Evolutionary conservation across 2,888 invertebrate genomes (phyloP).

Genomic region (Brachyptera risi): DNA sequence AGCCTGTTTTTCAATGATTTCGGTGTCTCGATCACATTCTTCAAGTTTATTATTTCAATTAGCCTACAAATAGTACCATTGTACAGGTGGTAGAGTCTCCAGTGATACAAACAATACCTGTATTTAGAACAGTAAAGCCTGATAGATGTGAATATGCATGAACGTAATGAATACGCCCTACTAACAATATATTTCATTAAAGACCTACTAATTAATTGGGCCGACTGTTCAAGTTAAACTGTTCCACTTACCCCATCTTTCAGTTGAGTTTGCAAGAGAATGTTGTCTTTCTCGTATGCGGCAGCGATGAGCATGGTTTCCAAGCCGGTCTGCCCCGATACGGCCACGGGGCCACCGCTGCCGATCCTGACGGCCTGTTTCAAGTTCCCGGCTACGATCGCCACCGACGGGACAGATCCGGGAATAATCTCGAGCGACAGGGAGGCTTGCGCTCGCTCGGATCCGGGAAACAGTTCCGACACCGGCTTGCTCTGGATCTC

Average conservation of each 20-base stretch:
- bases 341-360: background rate
- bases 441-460: conserved; percentile 40
- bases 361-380: conserved; percentile 1
- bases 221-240: too few species aligned
- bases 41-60: too few species aligned
- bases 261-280: conserved; percentile 45
- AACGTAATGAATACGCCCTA: too few species aligned
- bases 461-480: conserved; percentile 25
- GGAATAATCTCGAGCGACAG: conserved; percentile 40
- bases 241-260: conserved; percentile 46
- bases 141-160: too few species aligned
- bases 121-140: too few species aligned
- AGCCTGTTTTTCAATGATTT: too few species aligned
- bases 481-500: conserved; percentile 41
- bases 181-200: too few species aligned
- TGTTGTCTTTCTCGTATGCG: conserved; percentile 40
- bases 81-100: too few species aligned
- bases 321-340: background rate
- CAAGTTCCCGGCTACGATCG: conserved; percentile 34
- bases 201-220: too few species aligned
- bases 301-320: conserved; percentile 9
- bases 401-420: conserved; percentile 41
- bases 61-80: too few species aligned
- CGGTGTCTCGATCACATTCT: too few species aligned
- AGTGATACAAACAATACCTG: too few species aligned